Percentiles rank a stretch among this genome's conserved stretches.
Evolutionary conservation across 2,888 invertebrate species (phyloP).

Genomic region (Polylopha cassiicola): DNA sequence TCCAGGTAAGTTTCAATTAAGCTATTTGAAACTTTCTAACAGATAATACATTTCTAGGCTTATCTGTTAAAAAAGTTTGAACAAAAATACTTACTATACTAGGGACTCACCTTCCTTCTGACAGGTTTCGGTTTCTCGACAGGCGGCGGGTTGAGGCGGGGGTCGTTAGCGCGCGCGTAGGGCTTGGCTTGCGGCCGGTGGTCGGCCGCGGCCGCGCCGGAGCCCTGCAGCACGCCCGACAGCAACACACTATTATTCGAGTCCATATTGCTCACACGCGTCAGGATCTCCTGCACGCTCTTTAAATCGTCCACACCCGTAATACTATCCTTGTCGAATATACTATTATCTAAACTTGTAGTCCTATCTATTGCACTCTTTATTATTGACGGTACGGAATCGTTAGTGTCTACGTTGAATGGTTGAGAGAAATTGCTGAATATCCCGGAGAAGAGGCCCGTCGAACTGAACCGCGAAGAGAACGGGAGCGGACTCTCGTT

Average conservation of each 20-base stretch:
- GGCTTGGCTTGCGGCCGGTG: slow-evolving; percentile 25
- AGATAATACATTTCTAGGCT: too few relatives aligned
- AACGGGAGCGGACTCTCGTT: slow-evolving; percentile 52
- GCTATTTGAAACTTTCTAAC: too few relatives aligned
- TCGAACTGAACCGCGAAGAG: slow-evolving; percentile 59
- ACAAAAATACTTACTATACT: too few relatives aligned
- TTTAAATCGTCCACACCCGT: slow-evolving; percentile 64
- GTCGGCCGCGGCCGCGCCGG: slow-evolving; percentile 41
- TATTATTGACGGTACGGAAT: slow-evolving; percentile 68
- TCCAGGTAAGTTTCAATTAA: too few relatives aligned
- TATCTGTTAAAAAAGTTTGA: too few relatives aligned
- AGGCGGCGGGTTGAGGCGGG: slow-evolving; percentile 67
- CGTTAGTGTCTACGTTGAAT: slow-evolving; percentile 52
- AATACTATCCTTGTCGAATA: slow-evolving; percentile 60
- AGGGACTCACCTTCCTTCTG: slow-evolving; percentile 73
- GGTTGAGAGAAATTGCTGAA: slow-evolving; percentile 62
- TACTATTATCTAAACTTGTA: slow-evolving; percentile 65
- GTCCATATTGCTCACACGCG: slow-evolving; percentile 73
- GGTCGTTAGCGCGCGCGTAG: slow-evolving; percentile 46
- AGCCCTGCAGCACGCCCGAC: slow-evolving; percentile 63
- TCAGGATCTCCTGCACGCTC: slow-evolving; percentile 69
- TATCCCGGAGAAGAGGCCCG: slow-evolving; percentile 66
- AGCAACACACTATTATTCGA: slow-evolving; percentile 70
- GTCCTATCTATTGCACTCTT: slow-evolving; percentile 74
- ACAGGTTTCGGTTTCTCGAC: slow-evolving; percentile 69